These are phyloP conservation scores for Aphidoletes aphidimyza DNA, from an alignment of 2,888 invertebrate genomes.

Conservation along the genomic window DNA sequence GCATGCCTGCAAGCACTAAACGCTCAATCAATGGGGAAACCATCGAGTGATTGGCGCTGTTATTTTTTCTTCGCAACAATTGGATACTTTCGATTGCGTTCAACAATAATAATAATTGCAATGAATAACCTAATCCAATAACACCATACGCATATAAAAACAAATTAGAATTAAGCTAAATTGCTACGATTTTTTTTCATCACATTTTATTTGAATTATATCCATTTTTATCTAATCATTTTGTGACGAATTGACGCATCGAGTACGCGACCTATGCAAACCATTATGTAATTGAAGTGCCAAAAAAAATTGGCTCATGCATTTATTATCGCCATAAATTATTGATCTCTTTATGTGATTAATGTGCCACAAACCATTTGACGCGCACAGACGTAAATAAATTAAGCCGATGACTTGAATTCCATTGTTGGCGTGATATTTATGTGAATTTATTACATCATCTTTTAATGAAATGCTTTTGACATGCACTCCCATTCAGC, in stretches of 20 bases:
- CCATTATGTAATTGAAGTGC: neutral
- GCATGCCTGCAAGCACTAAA: slow-evolving; percentile 44
- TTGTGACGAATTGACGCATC: no score
- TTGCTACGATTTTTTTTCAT: neutral
- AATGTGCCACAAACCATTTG: slow-evolving; percentile 36
- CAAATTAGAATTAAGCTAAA: neutral
- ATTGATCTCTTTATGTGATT: slow-evolving; percentile 7
- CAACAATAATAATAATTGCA: neutral
- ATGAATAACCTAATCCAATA: neutral
- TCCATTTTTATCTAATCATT: slow-evolving; percentile 5
- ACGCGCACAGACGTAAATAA: neutral
- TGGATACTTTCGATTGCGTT: neutral
- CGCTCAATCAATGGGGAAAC: neutral
- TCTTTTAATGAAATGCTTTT: neutral
- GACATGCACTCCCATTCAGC: neutral
- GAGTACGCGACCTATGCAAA: slow-evolving; percentile 1
- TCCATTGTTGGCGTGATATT: neutral
- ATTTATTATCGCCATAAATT: slow-evolving; percentile 14
- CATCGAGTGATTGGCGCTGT: neutral
- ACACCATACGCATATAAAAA: neutral
- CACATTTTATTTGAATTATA: neutral
- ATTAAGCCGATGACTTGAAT: neutral
- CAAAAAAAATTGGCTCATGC: neutral
- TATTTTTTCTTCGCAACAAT: neutral
- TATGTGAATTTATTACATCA: neutral